These are phyloP conservation scores for Battus philenor DNA, from an alignment of 1,140 invertebrate genomes.

Conservation along the genomic window DNA sequence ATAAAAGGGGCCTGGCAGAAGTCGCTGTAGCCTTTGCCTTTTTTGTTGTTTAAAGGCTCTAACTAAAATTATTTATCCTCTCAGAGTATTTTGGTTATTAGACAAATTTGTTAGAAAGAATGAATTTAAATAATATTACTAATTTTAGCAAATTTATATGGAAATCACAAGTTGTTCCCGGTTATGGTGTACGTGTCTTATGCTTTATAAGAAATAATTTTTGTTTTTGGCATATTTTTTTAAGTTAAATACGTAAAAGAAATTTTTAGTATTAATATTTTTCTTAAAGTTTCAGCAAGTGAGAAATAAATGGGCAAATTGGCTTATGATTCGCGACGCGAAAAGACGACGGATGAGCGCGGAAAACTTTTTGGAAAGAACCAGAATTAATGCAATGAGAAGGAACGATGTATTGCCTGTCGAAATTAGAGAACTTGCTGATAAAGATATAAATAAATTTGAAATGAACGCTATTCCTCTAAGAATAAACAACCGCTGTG, in stretches of 20 bases:
- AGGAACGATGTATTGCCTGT: conserved; percentile 88
- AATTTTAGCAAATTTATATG: conserved; percentile 48
- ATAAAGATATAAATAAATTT: conserved; percentile 84
- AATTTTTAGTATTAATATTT: conserved; percentile 3
- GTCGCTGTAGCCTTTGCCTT: not conserved
- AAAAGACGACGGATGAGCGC: conserved; percentile 84
- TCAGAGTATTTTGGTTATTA: too few species aligned
- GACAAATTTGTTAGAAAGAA: conserved; percentile 25
- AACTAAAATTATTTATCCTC: conserved; percentile 5
- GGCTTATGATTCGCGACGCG: conserved; percentile 88
- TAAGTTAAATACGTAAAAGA: conserved; percentile 1
- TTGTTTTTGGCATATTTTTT: not conserved
- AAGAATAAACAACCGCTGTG: conserved; percentile 84
- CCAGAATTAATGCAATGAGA: conserved; percentile 85
- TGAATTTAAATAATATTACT: conserved; percentile 52
- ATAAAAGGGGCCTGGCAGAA: not conserved
- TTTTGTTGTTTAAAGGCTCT: not conserved
- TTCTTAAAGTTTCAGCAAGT: conserved; percentile 78
- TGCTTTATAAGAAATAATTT: not conserved
- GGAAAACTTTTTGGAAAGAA: conserved; percentile 82
- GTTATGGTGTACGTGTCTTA: conserved; percentile 42
- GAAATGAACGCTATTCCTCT: conserved; percentile 83
- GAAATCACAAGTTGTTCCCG: conserved; percentile 53
- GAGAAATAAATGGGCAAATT: conserved; percentile 84
- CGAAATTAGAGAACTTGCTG: conserved; percentile 85